Conservation (phyloP, 2,113 vertebrate species). For the Alaudala cheleensis region DNA sequence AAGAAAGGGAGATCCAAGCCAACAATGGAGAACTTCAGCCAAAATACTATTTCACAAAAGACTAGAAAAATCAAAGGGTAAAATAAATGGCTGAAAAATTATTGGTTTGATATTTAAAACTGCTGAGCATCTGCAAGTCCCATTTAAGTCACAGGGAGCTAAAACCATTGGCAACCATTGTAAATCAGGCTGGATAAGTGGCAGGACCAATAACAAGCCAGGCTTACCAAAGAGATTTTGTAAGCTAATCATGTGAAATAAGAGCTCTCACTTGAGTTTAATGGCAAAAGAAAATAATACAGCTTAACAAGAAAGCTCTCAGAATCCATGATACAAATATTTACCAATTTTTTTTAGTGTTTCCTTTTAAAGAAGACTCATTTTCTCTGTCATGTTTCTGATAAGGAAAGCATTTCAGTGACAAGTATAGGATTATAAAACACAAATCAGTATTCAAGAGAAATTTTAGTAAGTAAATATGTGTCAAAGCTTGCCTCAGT, state of each 20-base stretch:
- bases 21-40: not conserved
- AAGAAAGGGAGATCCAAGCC: not conserved
- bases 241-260: not conserved
- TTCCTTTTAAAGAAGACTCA: not conserved
- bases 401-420: not conserved
- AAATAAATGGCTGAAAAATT: slow-evolving; percentile 8
- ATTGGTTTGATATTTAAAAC: slow-evolving; percentile 34
- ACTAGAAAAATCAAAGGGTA: not conserved
- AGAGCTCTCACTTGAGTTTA: not conserved
- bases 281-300: not conserved
- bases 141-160: not conserved
- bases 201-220: not conserved
- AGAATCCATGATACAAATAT: not conserved
- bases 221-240: not conserved
- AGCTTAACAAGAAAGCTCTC: not conserved
- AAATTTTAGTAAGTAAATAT: not conserved
- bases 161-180: not conserved
- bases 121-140: not conserved
- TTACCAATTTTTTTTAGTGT: not conserved
- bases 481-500: not conserved
- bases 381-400: slow-evolving; percentile 8
- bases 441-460: slow-evolving; percentile 5
- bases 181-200: not conserved
- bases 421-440: not conserved
- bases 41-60: slow-evolving; percentile 12